Conservation (phyloP, 92 coral and sea anemone genomes). For the Palythoa grandiflora region DNA sequence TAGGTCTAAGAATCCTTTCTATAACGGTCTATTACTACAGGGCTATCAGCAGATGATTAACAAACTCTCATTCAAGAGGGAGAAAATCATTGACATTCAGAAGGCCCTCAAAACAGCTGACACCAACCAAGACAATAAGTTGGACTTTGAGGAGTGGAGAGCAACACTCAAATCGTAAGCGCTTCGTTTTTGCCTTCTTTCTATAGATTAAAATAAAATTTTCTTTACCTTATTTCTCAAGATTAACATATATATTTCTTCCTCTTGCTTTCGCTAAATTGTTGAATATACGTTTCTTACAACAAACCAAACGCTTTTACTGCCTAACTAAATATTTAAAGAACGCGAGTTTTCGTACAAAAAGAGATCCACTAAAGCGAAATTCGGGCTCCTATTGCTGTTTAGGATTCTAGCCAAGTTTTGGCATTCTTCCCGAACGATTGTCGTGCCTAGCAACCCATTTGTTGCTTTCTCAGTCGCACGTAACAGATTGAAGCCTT, state of each 20-base stretch:
- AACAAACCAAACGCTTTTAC: too few species aligned
- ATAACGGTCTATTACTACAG: constrained; percentile 48
- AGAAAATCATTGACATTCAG: constrained; percentile 97
- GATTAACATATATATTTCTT: not conserved
- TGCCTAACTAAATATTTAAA: too few species aligned
- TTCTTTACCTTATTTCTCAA: not conserved
- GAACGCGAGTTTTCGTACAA: too few species aligned
- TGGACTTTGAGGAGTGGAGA: constrained; percentile 99
- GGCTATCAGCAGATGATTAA: constrained; percentile 95
- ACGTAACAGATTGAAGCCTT: too few species aligned
- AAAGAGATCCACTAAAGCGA: too few species aligned
- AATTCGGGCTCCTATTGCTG: too few species aligned
- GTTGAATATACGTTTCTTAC: too few species aligned
- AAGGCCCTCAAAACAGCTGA: constrained; percentile 98
- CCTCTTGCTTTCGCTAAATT: not conserved
- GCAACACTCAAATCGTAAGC: constrained; percentile 97
- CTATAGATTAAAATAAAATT: not conserved
- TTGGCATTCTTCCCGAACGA: too few species aligned
- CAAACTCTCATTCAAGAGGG: constrained; percentile 95
- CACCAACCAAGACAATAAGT: constrained; percentile 95
- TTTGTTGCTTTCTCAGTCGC: too few species aligned
- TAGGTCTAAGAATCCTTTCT: not conserved
- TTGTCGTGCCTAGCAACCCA: too few species aligned
- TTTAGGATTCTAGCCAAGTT: too few species aligned
- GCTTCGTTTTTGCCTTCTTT: not conserved